Evolutionary conservation across 2,113 vertebrate species (phyloP).

Genomic region (Pongo pygmaeus): DNA sequence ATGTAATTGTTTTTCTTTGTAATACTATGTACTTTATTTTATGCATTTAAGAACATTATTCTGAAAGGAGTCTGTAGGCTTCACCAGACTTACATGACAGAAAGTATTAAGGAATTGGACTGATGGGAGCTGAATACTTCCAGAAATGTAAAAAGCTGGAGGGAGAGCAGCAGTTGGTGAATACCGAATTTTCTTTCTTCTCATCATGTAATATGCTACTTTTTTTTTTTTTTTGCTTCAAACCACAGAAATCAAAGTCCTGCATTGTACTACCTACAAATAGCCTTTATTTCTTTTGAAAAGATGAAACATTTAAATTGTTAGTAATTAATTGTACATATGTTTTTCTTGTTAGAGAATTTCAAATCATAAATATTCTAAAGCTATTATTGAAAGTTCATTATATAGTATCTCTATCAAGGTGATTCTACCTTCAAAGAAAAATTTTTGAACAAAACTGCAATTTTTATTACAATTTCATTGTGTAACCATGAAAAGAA

Average conservation of each 20-base stretch:
- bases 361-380: constrained; percentile 31
- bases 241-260: not conserved
- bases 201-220: not conserved
- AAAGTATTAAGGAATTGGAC: not conserved
- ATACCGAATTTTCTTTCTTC: not conserved
- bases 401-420: not conserved
- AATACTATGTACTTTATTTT: not conserved
- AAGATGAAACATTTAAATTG: not conserved
- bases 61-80: not conserved
- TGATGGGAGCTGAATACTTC: not conserved
- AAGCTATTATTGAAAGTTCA: not conserved
- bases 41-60: not conserved
- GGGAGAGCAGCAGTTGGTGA: not conserved
- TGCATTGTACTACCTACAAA: not conserved
- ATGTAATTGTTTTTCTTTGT: not conserved
- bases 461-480: not conserved
- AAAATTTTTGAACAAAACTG: not conserved
- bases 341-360: not conserved
- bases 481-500: not conserved
- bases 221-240: not conserved
- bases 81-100: not conserved
- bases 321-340: not conserved
- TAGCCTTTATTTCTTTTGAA: not conserved
- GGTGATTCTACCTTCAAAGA: not conserved
- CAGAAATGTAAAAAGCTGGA: not conserved